Evolutionary conservation across 2,797 vertebrate genomes (phyloP).

Genomic region (Amniataba percoides): DNA sequence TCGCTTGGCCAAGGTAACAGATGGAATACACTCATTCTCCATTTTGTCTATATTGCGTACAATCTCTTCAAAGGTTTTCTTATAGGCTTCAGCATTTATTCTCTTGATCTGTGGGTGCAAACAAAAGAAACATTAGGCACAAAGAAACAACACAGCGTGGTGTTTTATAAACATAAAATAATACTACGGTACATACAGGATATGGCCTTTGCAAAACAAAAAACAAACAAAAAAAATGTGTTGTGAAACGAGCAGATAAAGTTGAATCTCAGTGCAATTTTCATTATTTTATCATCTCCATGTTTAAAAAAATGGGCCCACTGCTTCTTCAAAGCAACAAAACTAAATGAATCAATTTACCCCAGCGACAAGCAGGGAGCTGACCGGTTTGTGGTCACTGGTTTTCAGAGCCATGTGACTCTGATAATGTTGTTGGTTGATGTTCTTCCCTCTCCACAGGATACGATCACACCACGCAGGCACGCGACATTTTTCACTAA

Average conservation of each 20-base stretch:
- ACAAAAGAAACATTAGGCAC: not conserved
- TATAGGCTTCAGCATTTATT: slow-evolving; percentile 89
- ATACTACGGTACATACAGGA: not conserved
- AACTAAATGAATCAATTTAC: slow-evolving; percentile 77
- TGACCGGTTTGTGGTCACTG: slow-evolving; percentile 99
- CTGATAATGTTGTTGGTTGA: slow-evolving; percentile 90
- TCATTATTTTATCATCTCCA: not conserved
- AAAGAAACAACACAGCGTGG: not conserved
- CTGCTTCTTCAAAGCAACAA: not conserved
- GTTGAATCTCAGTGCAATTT: not conserved
- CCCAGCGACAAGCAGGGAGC: slow-evolving; percentile 91
- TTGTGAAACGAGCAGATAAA: too few species aligned
- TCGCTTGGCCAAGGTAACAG: slow-evolving; percentile 88
- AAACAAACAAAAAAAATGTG: too few species aligned
- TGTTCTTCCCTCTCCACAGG: slow-evolving; percentile 92
- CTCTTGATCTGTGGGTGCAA: slow-evolving; percentile 89
- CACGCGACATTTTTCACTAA: slow-evolving; percentile 94
- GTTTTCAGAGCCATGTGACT: slow-evolving; percentile 95
- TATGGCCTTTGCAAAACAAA: not conserved
- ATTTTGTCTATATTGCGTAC: slow-evolving; percentile 94
- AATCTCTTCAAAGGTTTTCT: slow-evolving; percentile 94
- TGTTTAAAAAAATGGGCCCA: not conserved
- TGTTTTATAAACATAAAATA: not conserved
- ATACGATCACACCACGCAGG: slow-evolving; percentile 98
- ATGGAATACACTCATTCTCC: slow-evolving; percentile 98